Base-by-base conservation (phyloP, 1,140 invertebrate genomes). In the Cotesia glomerata region DNA sequence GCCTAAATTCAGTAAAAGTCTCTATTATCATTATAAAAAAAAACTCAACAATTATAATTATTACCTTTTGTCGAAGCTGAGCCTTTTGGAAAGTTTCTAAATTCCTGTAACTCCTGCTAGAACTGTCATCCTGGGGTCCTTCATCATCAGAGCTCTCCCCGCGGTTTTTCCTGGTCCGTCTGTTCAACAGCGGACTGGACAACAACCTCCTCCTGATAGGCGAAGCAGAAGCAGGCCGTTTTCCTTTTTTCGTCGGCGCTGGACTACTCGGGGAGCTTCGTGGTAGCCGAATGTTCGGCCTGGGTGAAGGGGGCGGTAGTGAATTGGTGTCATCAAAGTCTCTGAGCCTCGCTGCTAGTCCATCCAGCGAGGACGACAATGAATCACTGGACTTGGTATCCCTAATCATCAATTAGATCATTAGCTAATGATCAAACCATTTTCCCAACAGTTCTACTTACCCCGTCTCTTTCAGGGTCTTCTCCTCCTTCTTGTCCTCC, bases 21-120 rank as follows among this genome's bases (percentile, higher is more conserved):
- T 52, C 36, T 5, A 32, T 13, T 70, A 5, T 0, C 5, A 70
- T 5, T n/a, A 34, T n/a, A 59, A 61, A 35, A 34, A 13, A 4
- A 69, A 69, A 54, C 45, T 9, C 14, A 72, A 72, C 4, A 51
- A 35, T 3, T 14, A 3, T 11, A 13, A 36, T 35, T 36, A 58
- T 35, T 3, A 97, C 96, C 92, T 98, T 97, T 84, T 98, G 96
- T 76, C 95, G 91, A 39, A 98, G 89, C 80, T 97, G 96, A 51
- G 95, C 94, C 87, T 98, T 98, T 84, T 98, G 97, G 84, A 98
- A 97, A 62, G 94, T 96, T 88, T 98, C 96, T 69, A 98, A 89
- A 85, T 98, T 94, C 72, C 92, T 91, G 81, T 95, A 97, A 85
- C 93, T 45, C 39, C 39, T 93, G 77, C 85, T 80, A 74, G 87